Base-by-base conservation (phyloP, 2,113 vertebrate genomes). In the Hipposideros armiger region DNA sequence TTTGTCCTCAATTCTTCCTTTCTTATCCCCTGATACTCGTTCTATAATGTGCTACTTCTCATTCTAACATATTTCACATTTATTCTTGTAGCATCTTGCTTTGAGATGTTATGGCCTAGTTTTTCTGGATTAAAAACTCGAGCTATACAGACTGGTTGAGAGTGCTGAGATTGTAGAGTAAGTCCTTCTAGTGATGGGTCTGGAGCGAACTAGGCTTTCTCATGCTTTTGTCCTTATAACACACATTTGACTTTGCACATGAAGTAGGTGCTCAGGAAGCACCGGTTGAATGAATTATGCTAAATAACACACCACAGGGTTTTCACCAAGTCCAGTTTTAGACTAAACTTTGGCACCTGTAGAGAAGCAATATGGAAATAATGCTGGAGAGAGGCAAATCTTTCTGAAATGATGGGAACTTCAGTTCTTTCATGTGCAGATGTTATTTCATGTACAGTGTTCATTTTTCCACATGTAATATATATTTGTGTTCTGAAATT, bases 241-340 rank as follows among this genome's bases (percentile, higher is more conserved):
- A 30, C 32, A 36, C 14, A 45, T 40, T 73, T 60, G 67, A 17
- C 30, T 93, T 74, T 86, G 81, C 42, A 5, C 80, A 1, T 74
- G 14, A 81, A 73, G 24, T 52, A 47, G 45, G 54, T 91, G 28
- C 54, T 93, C 16, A 66, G 62, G 76, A 93, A 87, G 40, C 16
- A 72, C 76, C 81, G 72, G 30, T 64, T 40, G 47, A 77, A 22
- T 83, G 26, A 90, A 70, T 76, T 95, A 40, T 19, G 14, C 4
- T 82, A 47, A 82, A 50, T 91, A 58, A 72, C 70, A 58, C 50
- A 30, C 52, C 66, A n/a, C 32, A 42, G 45, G 32, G 28, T 69
- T 89, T 67, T 92, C 73, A 54, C 28, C 36, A 95, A 40, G n/a
- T 54, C 67, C 22, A 17, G 28, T 94, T 87, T 93, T 90, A 84